These are phyloP conservation scores for Camponotus fellah DNA, from an alignment of 2,888 invertebrate species.

Conservation along the genomic window DNA sequence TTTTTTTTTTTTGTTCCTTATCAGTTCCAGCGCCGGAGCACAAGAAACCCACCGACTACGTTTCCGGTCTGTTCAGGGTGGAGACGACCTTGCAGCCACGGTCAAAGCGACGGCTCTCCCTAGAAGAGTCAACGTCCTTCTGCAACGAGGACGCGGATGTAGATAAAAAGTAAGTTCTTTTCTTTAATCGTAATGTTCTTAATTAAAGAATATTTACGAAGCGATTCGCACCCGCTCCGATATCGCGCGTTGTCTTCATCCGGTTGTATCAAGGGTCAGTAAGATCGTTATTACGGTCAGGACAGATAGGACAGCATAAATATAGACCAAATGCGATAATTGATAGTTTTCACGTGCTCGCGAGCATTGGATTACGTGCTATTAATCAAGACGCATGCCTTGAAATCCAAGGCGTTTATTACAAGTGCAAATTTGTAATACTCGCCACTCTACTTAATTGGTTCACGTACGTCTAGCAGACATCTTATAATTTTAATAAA, in stretches of 20 bases:
- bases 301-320: conserved; percentile 42
- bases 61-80: conserved; percentile 89
- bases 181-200: conserved; percentile 19
- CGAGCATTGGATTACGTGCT: conserved; percentile 42
- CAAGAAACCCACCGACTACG: conserved; percentile 91
- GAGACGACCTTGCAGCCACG: conserved; percentile 87
- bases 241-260: conserved; percentile 47
- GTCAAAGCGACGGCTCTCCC: conserved; percentile 82
- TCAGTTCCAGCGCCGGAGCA: conserved; percentile 89
- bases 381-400: conserved; percentile 41
- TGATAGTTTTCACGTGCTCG: conserved; percentile 47
- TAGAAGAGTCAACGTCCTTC: conserved; percentile 78
- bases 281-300: conserved; percentile 28
- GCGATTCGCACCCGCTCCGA: conserved; percentile 21
- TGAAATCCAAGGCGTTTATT: conserved; percentile 36
- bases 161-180: conserved; percentile 75
- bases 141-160: conserved; percentile 78
- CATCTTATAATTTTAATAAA: conserved; percentile 29
- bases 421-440: conserved; percentile 43
- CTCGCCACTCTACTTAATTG: conserved; percentile 37
- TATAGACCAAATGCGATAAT: conserved; percentile 48
- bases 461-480: conserved; percentile 1
- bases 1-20: conserved; percentile 64
- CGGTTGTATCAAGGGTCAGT: background rate
- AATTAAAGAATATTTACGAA: conserved; percentile 36